phyloP scores from a whole-genome alignment of 2,113 vertebrate genomes.

The Heterocephalus glaber region DNA sequence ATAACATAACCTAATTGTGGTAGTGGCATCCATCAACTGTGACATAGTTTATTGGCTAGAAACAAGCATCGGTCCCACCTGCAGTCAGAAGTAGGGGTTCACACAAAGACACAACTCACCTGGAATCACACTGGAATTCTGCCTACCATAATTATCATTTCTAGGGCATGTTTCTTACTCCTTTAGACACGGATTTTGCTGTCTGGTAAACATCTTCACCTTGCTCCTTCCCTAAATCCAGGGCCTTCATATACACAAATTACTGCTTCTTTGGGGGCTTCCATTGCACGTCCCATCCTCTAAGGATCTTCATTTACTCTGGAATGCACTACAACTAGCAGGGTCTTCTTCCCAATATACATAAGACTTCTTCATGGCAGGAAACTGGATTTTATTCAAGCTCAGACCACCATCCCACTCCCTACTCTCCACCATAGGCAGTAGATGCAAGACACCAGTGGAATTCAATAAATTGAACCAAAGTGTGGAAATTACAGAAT shows the following conservation, averaged over 20 bases:
- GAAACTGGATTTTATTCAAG: neutral
- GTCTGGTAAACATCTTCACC: neutral
- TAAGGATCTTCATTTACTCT: neutral
- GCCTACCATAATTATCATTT: neutral
- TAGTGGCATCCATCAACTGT: neutral
- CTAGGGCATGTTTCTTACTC: neutral
- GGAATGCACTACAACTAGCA: neutral
- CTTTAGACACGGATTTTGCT: neutral
- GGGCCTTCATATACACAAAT: neutral
- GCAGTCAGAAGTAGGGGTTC: neutral
- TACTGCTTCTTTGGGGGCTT: neutral
- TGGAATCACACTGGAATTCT: neutral
- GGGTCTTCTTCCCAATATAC: neutral
- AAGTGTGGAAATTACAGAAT: slow-evolving; percentile 47
- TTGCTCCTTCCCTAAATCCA: neutral
- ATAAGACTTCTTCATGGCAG: neutral
- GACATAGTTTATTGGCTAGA: neutral
- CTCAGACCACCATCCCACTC: neutral
- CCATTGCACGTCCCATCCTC: neutral
- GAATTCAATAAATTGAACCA: slow-evolving; percentile 49
- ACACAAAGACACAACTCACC: neutral
- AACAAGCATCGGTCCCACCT: neutral
- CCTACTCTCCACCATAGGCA: neutral
- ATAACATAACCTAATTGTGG: neutral
- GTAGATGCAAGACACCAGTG: slow-evolving; percentile 3